These are phyloP conservation scores for Eulemur rubriventer DNA, from an alignment of 2,797 vertebrate genomes.

Conservation along the genomic window DNA sequence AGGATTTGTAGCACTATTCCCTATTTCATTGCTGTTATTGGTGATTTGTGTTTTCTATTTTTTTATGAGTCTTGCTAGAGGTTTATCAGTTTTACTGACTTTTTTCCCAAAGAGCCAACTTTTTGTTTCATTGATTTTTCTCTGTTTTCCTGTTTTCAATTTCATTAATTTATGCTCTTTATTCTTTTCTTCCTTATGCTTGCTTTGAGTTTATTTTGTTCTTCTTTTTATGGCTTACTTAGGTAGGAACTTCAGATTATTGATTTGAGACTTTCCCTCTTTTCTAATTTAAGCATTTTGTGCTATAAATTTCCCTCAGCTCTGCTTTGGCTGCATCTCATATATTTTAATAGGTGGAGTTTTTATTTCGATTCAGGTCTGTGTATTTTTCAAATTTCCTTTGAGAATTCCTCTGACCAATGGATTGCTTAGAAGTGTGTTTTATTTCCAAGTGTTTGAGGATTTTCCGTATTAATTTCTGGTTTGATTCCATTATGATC, in stretches of 20 bases:
- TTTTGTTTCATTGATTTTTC: constrained; percentile 51
- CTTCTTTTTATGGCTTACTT: constrained; percentile 36
- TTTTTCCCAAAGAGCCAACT: background rate
- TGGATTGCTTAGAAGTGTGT: constrained; percentile 44
- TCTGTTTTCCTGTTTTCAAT: constrained; percentile 17
- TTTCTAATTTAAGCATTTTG: constrained; percentile 41
- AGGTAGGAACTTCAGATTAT: constrained; percentile 20
- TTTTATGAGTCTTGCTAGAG: constrained; percentile 20
- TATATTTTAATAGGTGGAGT: constrained; percentile 48
- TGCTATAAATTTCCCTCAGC: constrained; percentile 24
- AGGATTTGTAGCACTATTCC: constrained; percentile 3
- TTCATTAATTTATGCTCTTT: constrained; percentile 41
- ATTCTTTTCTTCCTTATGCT: constrained; percentile 31
- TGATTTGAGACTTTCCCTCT: constrained; percentile 25
- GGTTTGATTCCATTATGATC: constrained; percentile 47
- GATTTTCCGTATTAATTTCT: constrained; percentile 47
- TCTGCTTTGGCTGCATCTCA: constrained; percentile 36
- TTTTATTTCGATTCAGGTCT: constrained; percentile 49
- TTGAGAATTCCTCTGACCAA: background rate
- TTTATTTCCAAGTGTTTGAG: constrained; percentile 51
- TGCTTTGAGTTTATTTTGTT: constrained; percentile 47
- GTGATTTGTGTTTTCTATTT: background rate
- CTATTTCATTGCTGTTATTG: background rate
- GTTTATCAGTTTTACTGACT: constrained; percentile 22
- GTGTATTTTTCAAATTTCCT: background rate